These are phyloP conservation scores for Hypotaenidia okinawae DNA, from an alignment of 2,797 vertebrate species.

Conservation along the genomic window DNA sequence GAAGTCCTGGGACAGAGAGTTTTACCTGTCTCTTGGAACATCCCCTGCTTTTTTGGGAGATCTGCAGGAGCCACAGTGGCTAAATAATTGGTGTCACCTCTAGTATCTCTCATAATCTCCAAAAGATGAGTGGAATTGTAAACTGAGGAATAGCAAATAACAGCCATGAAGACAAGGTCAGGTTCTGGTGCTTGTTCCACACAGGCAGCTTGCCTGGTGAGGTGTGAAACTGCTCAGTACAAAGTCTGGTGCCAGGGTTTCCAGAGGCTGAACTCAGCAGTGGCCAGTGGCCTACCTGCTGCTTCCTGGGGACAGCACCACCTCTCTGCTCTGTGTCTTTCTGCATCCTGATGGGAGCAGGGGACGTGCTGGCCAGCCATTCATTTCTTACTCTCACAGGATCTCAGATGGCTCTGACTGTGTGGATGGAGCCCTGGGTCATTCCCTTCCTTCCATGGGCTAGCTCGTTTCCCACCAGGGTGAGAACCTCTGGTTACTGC, in stretches of 20 bases:
- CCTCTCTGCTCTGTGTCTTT: background rate
- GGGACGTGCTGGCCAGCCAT: background rate
- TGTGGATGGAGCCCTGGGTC: no score
- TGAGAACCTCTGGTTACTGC: background rate
- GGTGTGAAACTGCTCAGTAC: background rate
- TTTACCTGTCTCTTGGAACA: background rate
- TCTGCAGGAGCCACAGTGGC: background rate
- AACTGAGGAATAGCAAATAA: background rate
- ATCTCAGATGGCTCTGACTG: background rate
- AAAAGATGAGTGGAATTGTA: background rate
- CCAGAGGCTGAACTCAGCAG: background rate
- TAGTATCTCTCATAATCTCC: background rate
- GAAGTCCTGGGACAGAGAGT: background rate
- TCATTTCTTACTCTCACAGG: background rate
- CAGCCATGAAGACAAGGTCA: background rate
- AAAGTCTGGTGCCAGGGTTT: background rate
- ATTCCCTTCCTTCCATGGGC: background rate
- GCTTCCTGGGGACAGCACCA: background rate
- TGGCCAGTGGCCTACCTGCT: background rate
- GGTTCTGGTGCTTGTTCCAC: background rate
- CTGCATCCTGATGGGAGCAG: background rate
- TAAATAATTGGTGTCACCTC: background rate
- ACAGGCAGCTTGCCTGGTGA: background rate
- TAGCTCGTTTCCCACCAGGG: background rate
- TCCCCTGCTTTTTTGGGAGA: background rate